These are phyloP conservation scores for Synanceia verrucosa DNA, from an alignment of 2,797 vertebrate species.

Conservation along the genomic window DNA sequence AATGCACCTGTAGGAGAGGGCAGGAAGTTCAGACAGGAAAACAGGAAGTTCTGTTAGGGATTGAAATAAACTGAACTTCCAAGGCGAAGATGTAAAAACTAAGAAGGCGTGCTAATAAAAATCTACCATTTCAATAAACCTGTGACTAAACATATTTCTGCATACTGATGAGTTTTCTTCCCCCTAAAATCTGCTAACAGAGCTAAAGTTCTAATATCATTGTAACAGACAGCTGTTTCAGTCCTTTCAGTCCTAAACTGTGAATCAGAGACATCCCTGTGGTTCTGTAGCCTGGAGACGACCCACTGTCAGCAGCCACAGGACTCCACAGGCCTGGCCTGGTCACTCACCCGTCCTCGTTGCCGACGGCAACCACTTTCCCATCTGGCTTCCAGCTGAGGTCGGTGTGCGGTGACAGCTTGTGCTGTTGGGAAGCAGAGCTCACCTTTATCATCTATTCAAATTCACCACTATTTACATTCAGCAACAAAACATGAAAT, in stretches of 20 bases:
- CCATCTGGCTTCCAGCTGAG: slow-evolving; percentile 96
- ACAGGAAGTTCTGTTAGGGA: not conserved
- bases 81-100: not conserved
- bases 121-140: not conserved
- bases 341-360: slow-evolving; percentile 94
- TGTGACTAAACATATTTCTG: not conserved
- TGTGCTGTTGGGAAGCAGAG: slow-evolving; percentile 84
- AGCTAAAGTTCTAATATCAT: not conserved
- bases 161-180: not conserved
- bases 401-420: slow-evolving; percentile 92
- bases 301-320: not conserved
- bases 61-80: not conserved
- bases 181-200: too few species aligned
- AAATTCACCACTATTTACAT: slow-evolving; percentile 17
- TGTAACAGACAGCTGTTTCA: too few species aligned
- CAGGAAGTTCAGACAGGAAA: not conserved
- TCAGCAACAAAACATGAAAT: not conserved
- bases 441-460: slow-evolving; percentile 22
- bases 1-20: slow-evolving; percentile 84
- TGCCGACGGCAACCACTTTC: slow-evolving; percentile 91
- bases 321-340: slow-evolving; percentile 5
- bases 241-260: too few species aligned
- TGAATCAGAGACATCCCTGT: too few species aligned
- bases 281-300: not conserved
- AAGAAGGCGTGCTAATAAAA: not conserved